Evolutionary conservation across 2,797 vertebrate genomes (phyloP).

Genomic region (Aulostomus chinensis): DNA sequence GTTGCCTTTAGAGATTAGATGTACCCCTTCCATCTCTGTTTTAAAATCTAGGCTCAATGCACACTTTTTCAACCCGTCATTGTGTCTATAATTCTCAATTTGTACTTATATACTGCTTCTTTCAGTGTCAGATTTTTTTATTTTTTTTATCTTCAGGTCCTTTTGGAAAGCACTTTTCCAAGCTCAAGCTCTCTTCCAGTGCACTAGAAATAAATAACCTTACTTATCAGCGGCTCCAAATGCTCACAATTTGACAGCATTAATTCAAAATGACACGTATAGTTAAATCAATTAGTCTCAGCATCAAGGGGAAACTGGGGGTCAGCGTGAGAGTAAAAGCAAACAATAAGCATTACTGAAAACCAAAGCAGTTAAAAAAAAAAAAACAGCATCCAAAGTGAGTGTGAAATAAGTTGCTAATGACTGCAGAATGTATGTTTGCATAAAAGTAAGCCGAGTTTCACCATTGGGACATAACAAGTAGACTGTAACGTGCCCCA

Average conservation of each 20-base stretch:
- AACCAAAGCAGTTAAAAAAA: constrained; percentile 42
- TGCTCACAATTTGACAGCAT: constrained; percentile 31
- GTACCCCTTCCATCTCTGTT: too few species aligned
- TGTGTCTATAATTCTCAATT: too few species aligned
- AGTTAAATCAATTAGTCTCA: constrained; percentile 44
- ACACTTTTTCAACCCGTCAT: too few species aligned
- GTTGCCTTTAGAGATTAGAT: too few species aligned
- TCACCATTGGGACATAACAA: constrained; percentile 47
- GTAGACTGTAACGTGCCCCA: constrained; percentile 30
- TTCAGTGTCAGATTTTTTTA: too few species aligned
- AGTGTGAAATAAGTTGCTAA: constrained; percentile 67
- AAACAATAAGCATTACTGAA: constrained; percentile 18
- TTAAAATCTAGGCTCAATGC: too few species aligned
- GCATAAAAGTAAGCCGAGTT: constrained; percentile 41
- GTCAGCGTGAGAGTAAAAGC: constrained; percentile 14
- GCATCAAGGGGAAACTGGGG: constrained; percentile 17
- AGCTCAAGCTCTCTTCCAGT: too few species aligned
- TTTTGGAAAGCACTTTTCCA: too few species aligned
- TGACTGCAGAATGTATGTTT: constrained; percentile 65
- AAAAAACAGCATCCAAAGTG: constrained; percentile 45
- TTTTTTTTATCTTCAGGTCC: too few species aligned
- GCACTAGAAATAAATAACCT: too few species aligned
- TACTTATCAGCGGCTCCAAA: too few species aligned
- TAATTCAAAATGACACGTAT: constrained; percentile 23
- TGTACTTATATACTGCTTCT: too few species aligned